Conservation (phyloP, 2,888 invertebrate genomes). For the Melinaea menophilus region DNA sequence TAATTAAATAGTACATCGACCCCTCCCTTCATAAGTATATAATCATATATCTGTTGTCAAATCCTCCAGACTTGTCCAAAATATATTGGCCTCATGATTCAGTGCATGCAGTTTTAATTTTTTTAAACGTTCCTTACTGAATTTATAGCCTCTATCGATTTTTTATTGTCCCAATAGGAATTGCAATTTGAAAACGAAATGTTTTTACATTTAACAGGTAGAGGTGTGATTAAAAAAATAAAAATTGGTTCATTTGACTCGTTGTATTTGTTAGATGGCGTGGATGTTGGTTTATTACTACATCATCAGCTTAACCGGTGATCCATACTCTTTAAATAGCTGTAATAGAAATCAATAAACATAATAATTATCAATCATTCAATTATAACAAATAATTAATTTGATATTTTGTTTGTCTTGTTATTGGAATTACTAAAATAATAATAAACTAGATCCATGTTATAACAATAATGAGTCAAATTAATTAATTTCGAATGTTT, state of each 20-base stretch:
- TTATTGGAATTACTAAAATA: too few species aligned
- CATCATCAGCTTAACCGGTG: not conserved
- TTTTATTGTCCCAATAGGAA: slow-evolving; percentile 47
- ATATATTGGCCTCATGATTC: slow-evolving; percentile 56
- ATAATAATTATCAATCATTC: too few species aligned
- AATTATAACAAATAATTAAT: too few species aligned
- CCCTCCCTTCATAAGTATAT: slow-evolving; percentile 61
- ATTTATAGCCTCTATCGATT: slow-evolving; percentile 58
- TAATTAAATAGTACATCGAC: slow-evolving; percentile 30
- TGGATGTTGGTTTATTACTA: not conserved
- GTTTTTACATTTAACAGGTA: slow-evolving; percentile 27
- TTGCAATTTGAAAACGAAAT: slow-evolving; percentile 27
- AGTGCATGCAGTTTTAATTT: slow-evolving; percentile 66
- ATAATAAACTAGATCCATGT: too few species aligned
- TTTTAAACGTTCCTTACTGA: slow-evolving; percentile 53
- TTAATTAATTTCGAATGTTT: too few species aligned
- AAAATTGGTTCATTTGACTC: slow-evolving; percentile 23
- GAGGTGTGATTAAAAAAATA: slow-evolving; percentile 19
- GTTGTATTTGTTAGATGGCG: not conserved
- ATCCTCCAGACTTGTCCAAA: slow-evolving; percentile 59
- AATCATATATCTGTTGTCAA: slow-evolving; percentile 74
- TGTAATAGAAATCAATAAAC: not conserved
- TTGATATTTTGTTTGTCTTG: too few species aligned
- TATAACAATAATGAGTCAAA: too few species aligned
- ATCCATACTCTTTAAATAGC: not conserved